These are phyloP conservation scores for Cyclophora albipunctata DNA, from an alignment of 2,888 invertebrate genomes.

Conservation along the genomic window DNA sequence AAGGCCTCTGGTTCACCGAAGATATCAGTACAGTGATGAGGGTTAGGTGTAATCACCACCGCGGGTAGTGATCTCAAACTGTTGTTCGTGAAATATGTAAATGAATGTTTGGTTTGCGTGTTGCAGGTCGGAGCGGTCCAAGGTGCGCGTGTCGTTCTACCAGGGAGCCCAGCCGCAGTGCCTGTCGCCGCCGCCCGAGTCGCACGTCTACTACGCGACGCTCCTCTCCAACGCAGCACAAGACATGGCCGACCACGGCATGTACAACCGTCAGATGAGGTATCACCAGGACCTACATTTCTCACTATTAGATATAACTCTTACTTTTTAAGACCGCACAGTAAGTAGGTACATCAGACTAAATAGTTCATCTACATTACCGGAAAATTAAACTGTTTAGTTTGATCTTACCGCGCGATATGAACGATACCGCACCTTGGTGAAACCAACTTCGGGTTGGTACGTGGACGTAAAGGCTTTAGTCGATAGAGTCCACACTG, in stretches of 20 bases:
- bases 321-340: neutral
- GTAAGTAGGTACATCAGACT: neutral
- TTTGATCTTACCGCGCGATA: too few species aligned
- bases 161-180: slow-evolving; percentile 87
- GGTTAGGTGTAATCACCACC: too few species aligned
- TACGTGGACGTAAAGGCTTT: too few species aligned
- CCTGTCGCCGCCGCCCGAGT: slow-evolving; percentile 75
- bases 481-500: too few species aligned
- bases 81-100: too few species aligned
- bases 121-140: slow-evolving; percentile 84
- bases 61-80: too few species aligned
- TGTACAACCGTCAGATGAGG: slow-evolving; percentile 83
- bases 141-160: slow-evolving; percentile 88
- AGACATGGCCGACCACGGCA: slow-evolving; percentile 62
- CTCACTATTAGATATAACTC: neutral
- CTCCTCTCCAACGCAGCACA: slow-evolving; percentile 63
- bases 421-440: too few species aligned
- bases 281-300: slow-evolving; percentile 28
- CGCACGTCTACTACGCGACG: slow-evolving; percentile 57
- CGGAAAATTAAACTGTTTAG: neutral
- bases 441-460: too few species aligned
- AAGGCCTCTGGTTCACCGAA: too few species aligned
- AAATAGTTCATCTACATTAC: neutral
- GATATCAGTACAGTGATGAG: too few species aligned
- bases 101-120: slow-evolving; percentile 4